Base-by-base conservation (phyloP, 2,797 vertebrate genomes). In the Moxostoma hubbsi region DNA sequence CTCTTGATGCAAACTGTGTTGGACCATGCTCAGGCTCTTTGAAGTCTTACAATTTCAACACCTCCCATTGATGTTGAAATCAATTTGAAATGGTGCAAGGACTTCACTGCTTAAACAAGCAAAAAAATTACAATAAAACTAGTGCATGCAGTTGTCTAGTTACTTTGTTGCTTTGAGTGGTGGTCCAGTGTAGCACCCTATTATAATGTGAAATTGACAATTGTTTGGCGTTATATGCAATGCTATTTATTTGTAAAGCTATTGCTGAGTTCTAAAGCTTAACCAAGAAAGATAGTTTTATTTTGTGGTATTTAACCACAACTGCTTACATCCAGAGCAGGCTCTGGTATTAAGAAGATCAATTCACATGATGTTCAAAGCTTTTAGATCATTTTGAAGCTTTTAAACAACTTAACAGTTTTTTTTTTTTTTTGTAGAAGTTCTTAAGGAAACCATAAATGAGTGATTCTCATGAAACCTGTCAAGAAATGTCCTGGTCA, bases 101-200 rank as follows among this genome's bases (percentile, higher is more conserved):
- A 36, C 36, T 36, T 36, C 36, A 36, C 36, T 36, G 36, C 4
- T 36, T 36, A 36, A 36, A 36, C 36, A 24, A 24, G 36, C 4
- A 4, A 36, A 36, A 36, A 36, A 36, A 36, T 36, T 36, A 36
- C 36, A 36, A 24, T 47, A 54, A 67, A 82, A 64, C 73, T 83
- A 85, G 82, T 86, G 90, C 93, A 90, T 91, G 92, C 88, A 83
- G 88, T 76, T 51, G 55, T 61, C 7, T 79, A 36, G 36, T 36
- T 36, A 69, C 64, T 80, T 78, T 63, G 43, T 63, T 63, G 58
- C 68, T 4, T 53, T 73, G 82, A 91, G 92, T 94, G 89, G 92
- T 93, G 90, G 86, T 90, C 88, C 81, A 89, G 84, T 36, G 36
- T 90, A 92, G 90, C 94, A 91, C 90, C 90, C 91, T 81, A 62